A percentile compares a stretch with the other conserved stretches of the same genome.
Evolutionary conservation across 1,140 invertebrate species (phyloP).

Genomic region (Portunus trituberculatus): DNA sequence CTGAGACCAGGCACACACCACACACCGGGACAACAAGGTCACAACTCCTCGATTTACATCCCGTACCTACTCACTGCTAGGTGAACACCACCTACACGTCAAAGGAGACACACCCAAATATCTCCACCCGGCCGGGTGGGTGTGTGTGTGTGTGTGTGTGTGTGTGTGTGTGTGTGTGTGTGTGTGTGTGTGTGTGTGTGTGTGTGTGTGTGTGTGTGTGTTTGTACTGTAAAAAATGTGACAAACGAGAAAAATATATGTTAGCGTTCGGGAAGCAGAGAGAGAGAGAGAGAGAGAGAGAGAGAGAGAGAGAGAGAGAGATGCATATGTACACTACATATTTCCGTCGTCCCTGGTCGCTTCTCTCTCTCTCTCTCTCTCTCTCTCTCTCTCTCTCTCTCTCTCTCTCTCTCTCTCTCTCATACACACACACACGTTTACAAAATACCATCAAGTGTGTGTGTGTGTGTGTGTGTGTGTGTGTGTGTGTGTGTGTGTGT

Average conservation of each 20-base stretch:
- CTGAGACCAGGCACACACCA: too few relatives aligned
- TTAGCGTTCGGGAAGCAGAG: slow-evolving; percentile 43
- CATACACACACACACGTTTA: neutral
- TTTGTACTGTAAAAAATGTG: neutral
- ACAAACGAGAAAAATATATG: neutral
- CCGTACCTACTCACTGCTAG: too few relatives aligned
- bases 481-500: neutral
- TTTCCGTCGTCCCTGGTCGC: neutral
- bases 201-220: slow-evolving; percentile 41
- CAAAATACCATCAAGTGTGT: neutral
- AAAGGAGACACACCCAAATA: too few relatives aligned
- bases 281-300: slow-evolving; percentile 52
- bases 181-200: slow-evolving; percentile 41
- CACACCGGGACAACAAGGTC: too few relatives aligned
- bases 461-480: slow-evolving; percentile 10
- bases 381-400: neutral
- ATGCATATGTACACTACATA: neutral
- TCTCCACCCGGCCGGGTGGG: too few relatives aligned
- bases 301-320: slow-evolving; percentile 57
- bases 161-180: slow-evolving; percentile 41
- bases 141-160: neutral
- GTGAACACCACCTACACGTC: too few relatives aligned
- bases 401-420: neutral
- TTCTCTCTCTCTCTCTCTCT: neutral
- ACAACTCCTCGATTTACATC: too few relatives aligned